Conservation (phyloP, 2,888 invertebrate species). For the Drosophila monieri region DNA sequence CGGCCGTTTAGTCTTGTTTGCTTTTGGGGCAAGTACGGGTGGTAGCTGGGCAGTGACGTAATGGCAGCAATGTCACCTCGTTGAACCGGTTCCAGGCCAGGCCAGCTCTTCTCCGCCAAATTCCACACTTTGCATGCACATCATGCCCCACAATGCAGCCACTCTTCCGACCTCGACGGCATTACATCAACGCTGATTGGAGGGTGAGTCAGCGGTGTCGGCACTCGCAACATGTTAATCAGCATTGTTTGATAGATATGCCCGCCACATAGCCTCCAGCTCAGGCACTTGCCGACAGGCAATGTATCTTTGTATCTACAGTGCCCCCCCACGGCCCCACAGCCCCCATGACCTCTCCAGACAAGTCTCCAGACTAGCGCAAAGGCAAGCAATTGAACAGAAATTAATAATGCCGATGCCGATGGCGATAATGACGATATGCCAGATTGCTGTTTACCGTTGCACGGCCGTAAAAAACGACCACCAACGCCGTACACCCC, state of each 20-base stretch:
- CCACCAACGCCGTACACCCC: conserved; percentile 23
- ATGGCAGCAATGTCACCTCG: conserved; percentile 47
- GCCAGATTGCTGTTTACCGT: conserved; percentile 44
- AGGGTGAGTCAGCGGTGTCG: conserved; percentile 49
- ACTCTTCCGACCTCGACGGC: conserved; percentile 58
- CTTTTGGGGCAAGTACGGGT: too few species aligned
- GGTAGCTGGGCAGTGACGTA: conserved; percentile 25
- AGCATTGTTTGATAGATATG: conserved; percentile 28
- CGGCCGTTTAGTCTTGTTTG: conserved; percentile 26
- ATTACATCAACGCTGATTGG: conserved; percentile 66
- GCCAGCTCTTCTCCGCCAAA: background rate
- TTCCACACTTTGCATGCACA: background rate
- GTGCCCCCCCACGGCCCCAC: background rate
- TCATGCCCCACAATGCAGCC: conserved; percentile 21
- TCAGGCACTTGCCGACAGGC: too few species aligned
- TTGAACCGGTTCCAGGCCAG: conserved; percentile 29
- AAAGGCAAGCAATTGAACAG: conserved; percentile 73
- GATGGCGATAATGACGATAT: conserved; percentile 32
- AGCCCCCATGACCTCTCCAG: background rate
- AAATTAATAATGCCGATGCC: conserved; percentile 61
- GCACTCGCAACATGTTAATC: conserved; percentile 47
- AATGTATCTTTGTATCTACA: background rate
- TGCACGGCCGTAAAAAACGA: conserved; percentile 38
- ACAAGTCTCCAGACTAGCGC: too few species aligned
- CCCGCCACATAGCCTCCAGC: conserved; percentile 1